Evolutionary conservation across 2,888 invertebrate genomes (phyloP).

Genomic region (Hedya salicella): DNA sequence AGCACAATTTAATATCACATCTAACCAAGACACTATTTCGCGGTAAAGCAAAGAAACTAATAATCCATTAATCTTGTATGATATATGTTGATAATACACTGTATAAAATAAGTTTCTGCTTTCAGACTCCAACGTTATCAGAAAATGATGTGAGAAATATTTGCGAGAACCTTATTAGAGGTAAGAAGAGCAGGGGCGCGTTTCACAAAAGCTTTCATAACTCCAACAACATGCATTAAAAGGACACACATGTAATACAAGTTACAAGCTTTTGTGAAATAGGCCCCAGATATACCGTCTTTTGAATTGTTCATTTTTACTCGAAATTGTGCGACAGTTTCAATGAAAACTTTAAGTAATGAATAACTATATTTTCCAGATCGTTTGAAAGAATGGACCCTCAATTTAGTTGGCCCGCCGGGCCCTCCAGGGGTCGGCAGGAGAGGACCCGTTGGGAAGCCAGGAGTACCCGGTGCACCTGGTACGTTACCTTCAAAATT

Average conservation of each 20-base stretch:
- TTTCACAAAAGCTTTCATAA: no score
- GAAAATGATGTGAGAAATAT: conserved; percentile 92
- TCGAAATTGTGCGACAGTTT: no score
- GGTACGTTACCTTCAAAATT: conserved; percentile 82
- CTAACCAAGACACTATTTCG: no score
- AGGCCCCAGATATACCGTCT: no score
- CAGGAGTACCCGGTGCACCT: conserved; percentile 88
- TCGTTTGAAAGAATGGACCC: conserved; percentile 89
- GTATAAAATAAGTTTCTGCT: conserved; percentile 44
- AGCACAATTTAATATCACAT: no score
- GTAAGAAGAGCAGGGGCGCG: conserved; percentile 68
- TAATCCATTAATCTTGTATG: no score
- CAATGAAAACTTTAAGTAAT: not conserved
- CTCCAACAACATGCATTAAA: no score
- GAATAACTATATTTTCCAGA: conserved; percentile 76
- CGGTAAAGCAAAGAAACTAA: no score
- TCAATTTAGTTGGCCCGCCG: conserved; percentile 86
- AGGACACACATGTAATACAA: no score
- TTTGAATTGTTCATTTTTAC: no score
- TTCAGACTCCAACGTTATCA: conserved; percentile 87
- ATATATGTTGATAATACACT: not conserved
- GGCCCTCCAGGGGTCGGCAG: conserved; percentile 87
- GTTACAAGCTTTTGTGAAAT: no score
- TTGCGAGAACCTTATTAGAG: conserved; percentile 91
- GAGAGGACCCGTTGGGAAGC: conserved; percentile 88